Evolutionary conservation across 2,113 vertebrate species (phyloP), one percentile per base, ranked within the genome.

Genomic region (Myrmophylax atrothorax): DNA sequence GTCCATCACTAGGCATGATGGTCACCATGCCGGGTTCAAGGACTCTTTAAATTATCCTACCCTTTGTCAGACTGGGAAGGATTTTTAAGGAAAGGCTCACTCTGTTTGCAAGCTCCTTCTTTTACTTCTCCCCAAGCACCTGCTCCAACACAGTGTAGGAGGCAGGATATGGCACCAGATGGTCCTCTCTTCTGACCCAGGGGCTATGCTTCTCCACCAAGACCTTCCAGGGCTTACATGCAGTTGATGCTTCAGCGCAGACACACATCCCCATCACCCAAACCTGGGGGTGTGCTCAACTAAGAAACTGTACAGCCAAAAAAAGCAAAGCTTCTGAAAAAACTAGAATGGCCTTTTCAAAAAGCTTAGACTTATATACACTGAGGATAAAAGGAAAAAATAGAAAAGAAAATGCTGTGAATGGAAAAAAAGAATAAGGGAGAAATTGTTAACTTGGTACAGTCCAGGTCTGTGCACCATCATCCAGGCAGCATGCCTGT

Each of bases 171-270:
- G 23, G 77, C 52, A 75, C 17, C 96, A 96, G 90, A 93, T 95
- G 96, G 90, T 82, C 31, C 77, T 75, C 14, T 33, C 52, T 38
- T 11, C 84, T 91, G 95, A 94, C 92, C 96, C 14, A 40, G 59
- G 15, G 89, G 38, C 50, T 73, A 6, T 24, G 83, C 68, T 80
- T 69, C 89, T 53, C 73, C 5, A 5, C 18, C 0, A 0, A 40
- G 78, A 23, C 62, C 33, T 60, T 73, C 55, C 0, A 0, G 24
- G 59, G 64, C 40, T 70, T 31, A 2, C 44, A 60, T 68, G 87
- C 73, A 58, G 7, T 3, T 4, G 3, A 6, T 37, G 75, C 72
- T 58, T 55, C 55, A 14, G 67, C 1, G 3, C 75, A 80, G 88
- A 18, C 74, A 87, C 28, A 42, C 53, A 14, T 18, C 28, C 47